Base-by-base conservation (phyloP, 2,888 invertebrate species). In the Xestobium rufovillosum region DNA sequence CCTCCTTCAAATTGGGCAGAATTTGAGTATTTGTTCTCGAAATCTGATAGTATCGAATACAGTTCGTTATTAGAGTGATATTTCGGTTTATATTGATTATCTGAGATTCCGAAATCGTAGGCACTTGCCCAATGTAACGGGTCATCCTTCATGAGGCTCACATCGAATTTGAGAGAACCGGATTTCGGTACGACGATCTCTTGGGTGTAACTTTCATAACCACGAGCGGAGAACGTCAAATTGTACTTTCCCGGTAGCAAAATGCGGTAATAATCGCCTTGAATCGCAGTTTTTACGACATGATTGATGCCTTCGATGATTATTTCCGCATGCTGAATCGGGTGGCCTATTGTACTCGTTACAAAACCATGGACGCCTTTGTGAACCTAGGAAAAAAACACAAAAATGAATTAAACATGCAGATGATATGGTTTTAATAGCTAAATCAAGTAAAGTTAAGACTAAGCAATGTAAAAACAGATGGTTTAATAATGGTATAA, bases 201-300 rank as follows among this genome's bases (percentile, higher is more conserved):
- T 44, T 75, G 71, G 0, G 80, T 79, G 35, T 78, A 66, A 26
- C 75, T 68, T 56, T 80, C 78, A 63, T 65, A 86, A 74, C 84
- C 86, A 34, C 72, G 63, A 14, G 80, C 83, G 34, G 70, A 67
- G 0, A 79, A 83, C 3, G 83, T 87, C 26, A 96, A 60, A 46
- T 81, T 81, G 60, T 96, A 94, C 3, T 66, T 73, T 12, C 95
- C 96, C 0, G 96, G 94, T 9, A 80, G 60, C 4, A 97, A 67
- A 14, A 98, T 66, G 15, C 94, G 74, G 89, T 91, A 98, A 66
- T 85, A 98, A 67, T 97, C 96, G 0, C 98, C 97, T 42, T 73
- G 71, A 4, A 60, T 60, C 0, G 82, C 80, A 0, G 85, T 73
- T 23, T 68, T 74, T 0, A 88, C 75, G 2, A 69, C 65, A 60